phyloP scores from a whole-genome alignment of 2,113 vertebrate species.

The Plestiodon gilberti region DNA sequence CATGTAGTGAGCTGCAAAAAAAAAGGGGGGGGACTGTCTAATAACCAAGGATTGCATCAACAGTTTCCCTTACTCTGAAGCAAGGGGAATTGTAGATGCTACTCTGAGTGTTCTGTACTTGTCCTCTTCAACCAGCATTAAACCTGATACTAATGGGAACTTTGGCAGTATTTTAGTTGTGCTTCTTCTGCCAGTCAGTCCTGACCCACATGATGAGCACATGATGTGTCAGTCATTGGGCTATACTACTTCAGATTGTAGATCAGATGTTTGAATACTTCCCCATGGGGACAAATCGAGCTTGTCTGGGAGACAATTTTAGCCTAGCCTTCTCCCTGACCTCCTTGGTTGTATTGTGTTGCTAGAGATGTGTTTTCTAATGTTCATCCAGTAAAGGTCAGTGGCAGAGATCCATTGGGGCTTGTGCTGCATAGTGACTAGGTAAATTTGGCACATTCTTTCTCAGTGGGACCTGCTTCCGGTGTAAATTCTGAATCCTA shows the following conservation, averaged over 20 bases:
- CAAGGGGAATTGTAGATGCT: too few species aligned
- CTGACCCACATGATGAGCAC: fast-evolving
- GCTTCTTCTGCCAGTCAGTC: background rate
- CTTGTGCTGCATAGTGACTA: slow-evolving; percentile 7
- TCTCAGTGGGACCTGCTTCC: background rate
- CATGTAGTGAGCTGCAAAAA: background rate
- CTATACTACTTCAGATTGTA: slow-evolving; percentile 9
- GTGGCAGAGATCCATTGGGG: background rate
- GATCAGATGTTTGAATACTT: background rate
- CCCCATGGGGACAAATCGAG: background rate
- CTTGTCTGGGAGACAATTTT: background rate
- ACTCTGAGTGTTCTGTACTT: background rate
- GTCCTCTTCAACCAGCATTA: background rate
- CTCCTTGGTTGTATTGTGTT: background rate
- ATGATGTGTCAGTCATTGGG: background rate
- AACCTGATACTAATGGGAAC: background rate
- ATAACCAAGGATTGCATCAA: background rate
- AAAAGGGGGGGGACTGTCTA: background rate
- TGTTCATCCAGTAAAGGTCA: background rate
- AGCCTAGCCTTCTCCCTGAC: background rate
- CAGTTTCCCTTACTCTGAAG: too few species aligned
- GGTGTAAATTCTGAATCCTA: background rate
- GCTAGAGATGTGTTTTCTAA: background rate
- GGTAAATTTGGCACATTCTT: background rate
- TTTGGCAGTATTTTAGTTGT: background rate